Conservation (phyloP, 2,888 invertebrate genomes). For the Ethmia dodecea region DNA sequence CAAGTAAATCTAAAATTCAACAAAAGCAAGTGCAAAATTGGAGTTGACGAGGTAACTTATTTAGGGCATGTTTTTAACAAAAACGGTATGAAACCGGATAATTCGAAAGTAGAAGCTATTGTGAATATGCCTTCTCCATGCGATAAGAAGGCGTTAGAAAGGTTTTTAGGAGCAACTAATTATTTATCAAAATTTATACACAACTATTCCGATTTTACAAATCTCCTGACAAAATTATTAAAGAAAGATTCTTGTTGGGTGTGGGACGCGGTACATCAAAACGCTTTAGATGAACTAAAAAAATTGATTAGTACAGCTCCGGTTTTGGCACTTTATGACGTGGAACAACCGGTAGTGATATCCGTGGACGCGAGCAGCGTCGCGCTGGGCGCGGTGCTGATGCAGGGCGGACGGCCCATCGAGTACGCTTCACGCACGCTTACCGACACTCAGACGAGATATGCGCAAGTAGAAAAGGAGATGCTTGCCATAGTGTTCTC, state of each 20-base stretch:
- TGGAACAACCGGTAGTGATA: no score
- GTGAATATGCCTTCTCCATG: neutral
- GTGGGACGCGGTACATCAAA: slow-evolving; percentile 1
- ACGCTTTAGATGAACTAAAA: slow-evolving; percentile 1
- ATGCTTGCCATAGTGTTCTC: slow-evolving; percentile 14
- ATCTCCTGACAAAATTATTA: neutral
- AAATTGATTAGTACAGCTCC: slow-evolving; percentile 2
- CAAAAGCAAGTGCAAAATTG: slow-evolving; percentile 6
- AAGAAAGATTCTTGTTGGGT: slow-evolving; percentile 1
- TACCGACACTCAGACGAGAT: slow-evolving; percentile 14
- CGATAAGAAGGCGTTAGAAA: slow-evolving; percentile 3
- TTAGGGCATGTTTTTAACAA: slow-evolving; percentile 4
- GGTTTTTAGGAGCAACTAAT: slow-evolving; percentile 6
- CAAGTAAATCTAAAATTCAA: no score
- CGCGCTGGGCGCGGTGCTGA: slow-evolving; percentile 21
- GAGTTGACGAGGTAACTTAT: slow-evolving; percentile 5
- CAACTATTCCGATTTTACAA: slow-evolving; percentile 5
- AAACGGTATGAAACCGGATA: slow-evolving; percentile 6
- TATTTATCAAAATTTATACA: slow-evolving; percentile 9
- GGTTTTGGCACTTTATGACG: slow-evolving; percentile 12
- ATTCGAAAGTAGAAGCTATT: neutral
- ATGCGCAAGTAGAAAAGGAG: slow-evolving; percentile 15
- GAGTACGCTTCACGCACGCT: slow-evolving; percentile 19
- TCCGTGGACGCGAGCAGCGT: no score
- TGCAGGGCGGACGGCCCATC: slow-evolving; percentile 21